These are phyloP conservation scores for Plagodis dolabraria DNA, from an alignment of 2,888 invertebrate species.

Conservation along the genomic window DNA sequence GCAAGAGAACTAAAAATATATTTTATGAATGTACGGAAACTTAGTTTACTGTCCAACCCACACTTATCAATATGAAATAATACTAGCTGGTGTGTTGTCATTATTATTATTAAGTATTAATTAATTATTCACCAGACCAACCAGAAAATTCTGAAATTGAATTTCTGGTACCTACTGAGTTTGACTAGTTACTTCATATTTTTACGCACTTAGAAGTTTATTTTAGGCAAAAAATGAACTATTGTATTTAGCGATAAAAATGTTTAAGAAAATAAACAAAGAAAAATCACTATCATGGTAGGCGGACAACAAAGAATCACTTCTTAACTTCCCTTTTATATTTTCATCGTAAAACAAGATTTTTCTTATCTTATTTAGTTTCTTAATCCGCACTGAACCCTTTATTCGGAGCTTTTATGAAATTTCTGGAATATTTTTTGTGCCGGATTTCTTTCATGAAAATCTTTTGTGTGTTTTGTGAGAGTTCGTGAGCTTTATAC, in stretches of 20 bases:
- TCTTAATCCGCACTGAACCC: conserved; percentile 34
- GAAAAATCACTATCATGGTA: conserved; percentile 11
- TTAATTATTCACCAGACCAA: no score
- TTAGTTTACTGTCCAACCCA: no score
- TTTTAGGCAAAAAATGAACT: neutral
- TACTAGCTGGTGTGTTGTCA: no score
- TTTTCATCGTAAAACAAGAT: conserved; percentile 31
- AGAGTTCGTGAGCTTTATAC: conserved; percentile 51
- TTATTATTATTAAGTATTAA: no score
- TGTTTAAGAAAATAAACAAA: conserved; percentile 8
- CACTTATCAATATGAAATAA: no score
- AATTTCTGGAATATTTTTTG: conserved; percentile 37
- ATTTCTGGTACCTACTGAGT: no score
- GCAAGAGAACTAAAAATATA: no score
- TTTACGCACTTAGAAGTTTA: no score
- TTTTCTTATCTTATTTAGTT: conserved; percentile 34
- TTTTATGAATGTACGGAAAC: no score
- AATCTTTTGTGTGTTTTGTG: conserved; percentile 45
- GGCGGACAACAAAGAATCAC: conserved; percentile 26
- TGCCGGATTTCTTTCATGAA: conserved; percentile 47
- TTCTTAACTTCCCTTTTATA: conserved; percentile 25
- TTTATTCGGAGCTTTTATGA: conserved; percentile 34
- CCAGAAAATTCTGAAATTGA: no score
- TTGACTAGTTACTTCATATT: no score
- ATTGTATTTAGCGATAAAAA: neutral